Percentiles rank a stretch among this genome's conserved stretches.
Evolutionary conservation across 2,888 invertebrate species (phyloP).

Genomic region (Latrodectus hesperus): DNA sequence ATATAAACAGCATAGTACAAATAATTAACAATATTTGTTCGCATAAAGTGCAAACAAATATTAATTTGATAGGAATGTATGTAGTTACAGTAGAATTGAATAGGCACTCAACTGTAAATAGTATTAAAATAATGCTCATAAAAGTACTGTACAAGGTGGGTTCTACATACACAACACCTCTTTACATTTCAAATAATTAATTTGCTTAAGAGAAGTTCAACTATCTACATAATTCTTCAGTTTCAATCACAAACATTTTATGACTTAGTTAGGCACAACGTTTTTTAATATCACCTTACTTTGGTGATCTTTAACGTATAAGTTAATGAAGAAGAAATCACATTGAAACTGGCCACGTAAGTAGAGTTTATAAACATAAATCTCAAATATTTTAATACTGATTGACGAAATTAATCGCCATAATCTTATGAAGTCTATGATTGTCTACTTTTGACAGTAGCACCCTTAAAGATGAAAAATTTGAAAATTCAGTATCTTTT

Average conservation of each 20-base stretch:
- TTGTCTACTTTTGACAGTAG: constrained; percentile 39
- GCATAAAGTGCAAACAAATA: not conserved
- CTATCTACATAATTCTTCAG: constrained; percentile 50
- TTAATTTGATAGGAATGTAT: not conserved
- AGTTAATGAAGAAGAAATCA: constrained; percentile 59
- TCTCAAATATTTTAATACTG: constrained; percentile 51
- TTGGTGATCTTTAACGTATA: constrained; percentile 53
- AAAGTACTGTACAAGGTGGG: constrained; percentile 66
- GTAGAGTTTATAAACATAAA: constrained; percentile 38
- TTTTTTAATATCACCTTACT: constrained; percentile 38
- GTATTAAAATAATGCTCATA: constrained; percentile 35
- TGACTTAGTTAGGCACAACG: constrained; percentile 64
- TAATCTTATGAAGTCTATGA: constrained; percentile 16
- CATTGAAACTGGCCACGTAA: constrained; percentile 63
- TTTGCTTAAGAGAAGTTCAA: constrained; percentile 27
- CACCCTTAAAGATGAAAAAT: constrained; percentile 32
- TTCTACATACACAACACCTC: constrained; percentile 41
- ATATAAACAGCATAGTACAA: constrained; percentile 30
- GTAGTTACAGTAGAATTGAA: constrained; percentile 1
- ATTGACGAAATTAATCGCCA: constrained; percentile 30
- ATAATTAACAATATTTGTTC: not conserved
- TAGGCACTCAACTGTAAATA: constrained; percentile 43
- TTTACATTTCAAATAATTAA: constrained; percentile 17
- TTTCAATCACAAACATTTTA: constrained; percentile 63
- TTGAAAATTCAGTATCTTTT: not conserved